Evolutionary conservation across 2,113 vertebrate species (phyloP).

Genomic region (Herpailurus yagouaroundi): DNA sequence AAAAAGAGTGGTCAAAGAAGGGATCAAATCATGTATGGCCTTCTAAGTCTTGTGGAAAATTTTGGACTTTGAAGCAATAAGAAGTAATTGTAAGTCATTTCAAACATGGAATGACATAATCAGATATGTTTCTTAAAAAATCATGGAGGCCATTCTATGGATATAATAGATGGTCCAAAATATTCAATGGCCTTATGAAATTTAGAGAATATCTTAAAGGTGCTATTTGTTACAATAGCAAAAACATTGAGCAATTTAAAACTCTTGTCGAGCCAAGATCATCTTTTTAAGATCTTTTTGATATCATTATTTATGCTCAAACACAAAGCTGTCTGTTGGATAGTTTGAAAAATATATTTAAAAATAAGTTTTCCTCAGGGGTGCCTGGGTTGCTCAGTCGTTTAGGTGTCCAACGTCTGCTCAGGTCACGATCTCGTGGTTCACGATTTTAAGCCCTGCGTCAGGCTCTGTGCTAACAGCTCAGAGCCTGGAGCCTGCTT

Average conservation of each 20-base stretch:
- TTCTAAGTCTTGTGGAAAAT: neutral
- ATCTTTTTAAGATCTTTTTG: neutral
- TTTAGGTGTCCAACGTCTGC: no score
- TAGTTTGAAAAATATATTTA: constrained; percentile 1
- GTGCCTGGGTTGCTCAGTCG: no score
- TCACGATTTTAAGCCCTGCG: no score
- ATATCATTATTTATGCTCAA: neutral
- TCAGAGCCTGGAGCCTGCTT: no score
- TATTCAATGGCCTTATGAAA: neutral
- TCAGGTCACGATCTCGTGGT: no score
- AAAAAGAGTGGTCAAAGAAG: neutral
- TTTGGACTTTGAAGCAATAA: neutral
- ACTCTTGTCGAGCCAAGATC: neutral
- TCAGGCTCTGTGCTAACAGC: no score
- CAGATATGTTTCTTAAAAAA: neutral
- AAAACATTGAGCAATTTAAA: neutral
- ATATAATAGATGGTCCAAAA: neutral
- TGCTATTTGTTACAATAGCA: neutral
- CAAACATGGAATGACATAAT: neutral
- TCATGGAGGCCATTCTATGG: neutral
- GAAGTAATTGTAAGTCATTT: neutral
- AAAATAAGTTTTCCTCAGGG: neutral
- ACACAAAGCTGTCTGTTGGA: neutral
- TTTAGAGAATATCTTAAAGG: constrained; percentile 21
- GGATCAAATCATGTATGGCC: neutral